Percentiles rank a stretch among this genome's conserved stretches.
phyloP scores from a whole-genome alignment of 2,888 invertebrate species.

The Pheosia gnoma region DNA sequence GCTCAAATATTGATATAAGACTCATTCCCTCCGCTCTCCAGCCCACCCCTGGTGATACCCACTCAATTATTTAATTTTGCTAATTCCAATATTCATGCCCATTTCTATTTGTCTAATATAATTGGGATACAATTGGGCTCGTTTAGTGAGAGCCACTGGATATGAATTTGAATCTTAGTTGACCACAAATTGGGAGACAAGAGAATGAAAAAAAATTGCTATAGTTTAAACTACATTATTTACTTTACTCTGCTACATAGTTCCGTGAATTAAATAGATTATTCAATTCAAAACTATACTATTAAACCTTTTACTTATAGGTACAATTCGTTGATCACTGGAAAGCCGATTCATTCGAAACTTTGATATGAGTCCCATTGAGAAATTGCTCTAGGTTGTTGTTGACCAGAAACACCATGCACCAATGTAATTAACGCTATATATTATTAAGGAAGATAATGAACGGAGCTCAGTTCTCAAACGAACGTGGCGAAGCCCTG shows the following conservation, averaged over 20 bases:
- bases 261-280: too few relatives aligned
- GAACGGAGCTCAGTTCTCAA: conserved; percentile 14
- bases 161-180: conserved; percentile 16
- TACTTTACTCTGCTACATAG: too few relatives aligned
- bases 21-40: conserved; percentile 25
- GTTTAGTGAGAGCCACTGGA: conserved; percentile 11
- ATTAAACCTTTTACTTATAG: too few relatives aligned
- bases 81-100: conserved; percentile 27
- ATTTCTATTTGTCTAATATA: conserved; percentile 29
- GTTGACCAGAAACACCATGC: too few relatives aligned
- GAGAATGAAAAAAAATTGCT: too few relatives aligned
- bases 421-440: background rate
- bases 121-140: conserved; percentile 24
- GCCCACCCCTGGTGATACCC: conserved; percentile 26
- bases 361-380: too few relatives aligned
- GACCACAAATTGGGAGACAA: background rate
- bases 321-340: too few relatives aligned
- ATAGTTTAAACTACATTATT: too few relatives aligned
- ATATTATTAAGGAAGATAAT: conserved; percentile 1
- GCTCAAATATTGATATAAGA: conserved; percentile 73
- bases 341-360: too few relatives aligned
- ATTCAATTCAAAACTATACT: too few relatives aligned
- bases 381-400: too few relatives aligned
- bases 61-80: conserved; percentile 46
- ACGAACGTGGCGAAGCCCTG: conserved; percentile 17